Evolutionary conservation across 2,113 vertebrate genomes (phyloP).

Genomic region (Phaetusa simplex): DNA sequence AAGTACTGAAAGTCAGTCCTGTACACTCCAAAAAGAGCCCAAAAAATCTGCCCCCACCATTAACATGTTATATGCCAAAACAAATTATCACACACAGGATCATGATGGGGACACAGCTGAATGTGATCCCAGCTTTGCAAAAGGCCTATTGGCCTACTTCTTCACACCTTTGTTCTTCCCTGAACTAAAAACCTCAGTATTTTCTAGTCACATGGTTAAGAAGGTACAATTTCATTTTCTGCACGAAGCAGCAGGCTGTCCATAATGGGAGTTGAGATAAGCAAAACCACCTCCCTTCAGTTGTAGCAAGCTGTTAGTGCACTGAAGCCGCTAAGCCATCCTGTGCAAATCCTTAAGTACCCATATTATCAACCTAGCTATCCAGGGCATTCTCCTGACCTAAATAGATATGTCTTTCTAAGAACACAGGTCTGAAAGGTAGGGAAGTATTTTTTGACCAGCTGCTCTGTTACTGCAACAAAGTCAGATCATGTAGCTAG

Average conservation of each 20-base stretch:
- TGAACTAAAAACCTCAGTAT: background rate
- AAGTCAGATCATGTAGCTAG: background rate
- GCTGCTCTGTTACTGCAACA: background rate
- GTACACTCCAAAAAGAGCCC: background rate
- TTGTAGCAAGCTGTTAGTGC: background rate
- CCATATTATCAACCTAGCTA: rapidly evolving
- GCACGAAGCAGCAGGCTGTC: background rate
- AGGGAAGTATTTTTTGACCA: background rate
- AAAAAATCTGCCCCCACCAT: background rate
- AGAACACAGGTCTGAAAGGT: background rate
- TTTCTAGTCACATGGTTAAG: background rate
- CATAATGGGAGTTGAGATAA: background rate
- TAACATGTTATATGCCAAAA: background rate
- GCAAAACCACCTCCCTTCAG: background rate
- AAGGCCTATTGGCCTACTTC: background rate
- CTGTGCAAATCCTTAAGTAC: background rate
- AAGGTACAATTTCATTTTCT: background rate
- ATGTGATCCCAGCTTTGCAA: background rate
- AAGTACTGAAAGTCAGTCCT: background rate
- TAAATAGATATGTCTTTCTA: background rate
- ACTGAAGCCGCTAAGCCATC: background rate
- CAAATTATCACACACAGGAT: background rate
- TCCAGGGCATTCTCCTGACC: background rate
- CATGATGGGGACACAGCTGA: background rate
- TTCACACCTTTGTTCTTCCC: background rate